Evolutionary conservation across 2,797 vertebrate species (phyloP).

Genomic region (Vireo griseus): DNA sequence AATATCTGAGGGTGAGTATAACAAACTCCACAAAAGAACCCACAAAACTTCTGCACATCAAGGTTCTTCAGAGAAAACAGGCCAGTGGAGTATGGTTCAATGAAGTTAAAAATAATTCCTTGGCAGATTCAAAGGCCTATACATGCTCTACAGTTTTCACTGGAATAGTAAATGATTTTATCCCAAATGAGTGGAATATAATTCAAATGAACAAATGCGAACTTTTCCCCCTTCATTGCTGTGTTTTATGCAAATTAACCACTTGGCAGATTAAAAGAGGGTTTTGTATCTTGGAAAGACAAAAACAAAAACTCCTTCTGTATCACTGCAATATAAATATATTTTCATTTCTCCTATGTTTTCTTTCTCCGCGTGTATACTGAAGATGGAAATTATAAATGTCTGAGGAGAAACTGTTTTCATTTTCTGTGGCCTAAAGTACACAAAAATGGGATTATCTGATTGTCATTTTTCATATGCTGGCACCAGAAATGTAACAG

Average conservation of each 20-base stretch:
- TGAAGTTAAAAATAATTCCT: constrained; percentile 50
- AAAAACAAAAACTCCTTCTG: constrained; percentile 37
- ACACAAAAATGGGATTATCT: constrained; percentile 19
- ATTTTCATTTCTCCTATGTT: constrained; percentile 23
- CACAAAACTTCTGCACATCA: constrained; percentile 20
- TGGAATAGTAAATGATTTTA: constrained; percentile 39
- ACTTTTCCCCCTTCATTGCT: not conserved
- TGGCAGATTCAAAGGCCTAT: constrained; percentile 17
- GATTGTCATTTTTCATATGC: constrained; percentile 37
- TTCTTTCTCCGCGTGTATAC: not conserved
- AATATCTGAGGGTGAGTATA: constrained; percentile 42
- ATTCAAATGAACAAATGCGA: not conserved
- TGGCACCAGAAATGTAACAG: constrained; percentile 29
- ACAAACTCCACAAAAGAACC: constrained; percentile 9
- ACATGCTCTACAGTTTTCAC: not conserved
- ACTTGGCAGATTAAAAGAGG: constrained; percentile 27
- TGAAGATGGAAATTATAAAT: constrained; percentile 13
- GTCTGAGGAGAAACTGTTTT: constrained; percentile 30
- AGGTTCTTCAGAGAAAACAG: constrained; percentile 23
- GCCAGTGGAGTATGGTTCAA: not conserved
- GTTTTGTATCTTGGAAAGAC: constrained; percentile 23
- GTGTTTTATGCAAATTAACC: constrained; percentile 24
- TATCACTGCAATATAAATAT: constrained; percentile 26
- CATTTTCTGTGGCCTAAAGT: constrained; percentile 6
- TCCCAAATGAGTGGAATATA: constrained; percentile 30